Conservation (phyloP, 2,888 invertebrate genomes). For the Pyrrhosoma nymphula region DNA sequence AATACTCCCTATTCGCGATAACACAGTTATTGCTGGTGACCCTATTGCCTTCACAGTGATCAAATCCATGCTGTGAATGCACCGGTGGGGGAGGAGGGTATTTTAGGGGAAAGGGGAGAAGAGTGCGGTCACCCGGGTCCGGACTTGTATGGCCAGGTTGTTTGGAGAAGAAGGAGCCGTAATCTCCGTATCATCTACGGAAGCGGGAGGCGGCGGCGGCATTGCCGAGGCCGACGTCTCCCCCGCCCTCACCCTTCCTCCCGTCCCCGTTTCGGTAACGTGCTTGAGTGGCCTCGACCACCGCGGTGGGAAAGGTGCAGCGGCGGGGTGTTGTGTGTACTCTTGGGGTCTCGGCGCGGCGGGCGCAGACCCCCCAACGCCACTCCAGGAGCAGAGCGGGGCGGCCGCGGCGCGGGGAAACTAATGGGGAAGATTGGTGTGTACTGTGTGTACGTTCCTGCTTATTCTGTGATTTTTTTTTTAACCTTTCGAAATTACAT, state of each 20-base stretch:
- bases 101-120: not conserved
- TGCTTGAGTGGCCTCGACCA: not conserved
- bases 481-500: not conserved
- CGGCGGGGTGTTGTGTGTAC: not conserved
- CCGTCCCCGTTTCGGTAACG: not conserved
- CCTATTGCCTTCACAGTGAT: too few relatives aligned
- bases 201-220: not conserved
- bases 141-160: not conserved
- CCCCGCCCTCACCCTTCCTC: not conserved
- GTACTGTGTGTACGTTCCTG: not conserved
- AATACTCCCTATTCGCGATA: too few relatives aligned
- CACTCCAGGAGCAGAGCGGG: not conserved
- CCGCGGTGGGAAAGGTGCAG: not conserved
- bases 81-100: not conserved
- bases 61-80: not conserved
- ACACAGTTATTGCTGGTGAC: too few relatives aligned
- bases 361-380: not conserved
- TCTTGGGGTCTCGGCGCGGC: not conserved
- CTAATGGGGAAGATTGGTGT: not conserved
- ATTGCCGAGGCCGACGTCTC: not conserved
- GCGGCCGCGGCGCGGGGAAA: not conserved
- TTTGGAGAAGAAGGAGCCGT: not conserved
- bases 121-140: not conserved
- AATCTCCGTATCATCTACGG: not conserved
- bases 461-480: not conserved